Base-by-base conservation (phyloP, 1,140 invertebrate species). In the Aphidius gifuensis region DNA sequence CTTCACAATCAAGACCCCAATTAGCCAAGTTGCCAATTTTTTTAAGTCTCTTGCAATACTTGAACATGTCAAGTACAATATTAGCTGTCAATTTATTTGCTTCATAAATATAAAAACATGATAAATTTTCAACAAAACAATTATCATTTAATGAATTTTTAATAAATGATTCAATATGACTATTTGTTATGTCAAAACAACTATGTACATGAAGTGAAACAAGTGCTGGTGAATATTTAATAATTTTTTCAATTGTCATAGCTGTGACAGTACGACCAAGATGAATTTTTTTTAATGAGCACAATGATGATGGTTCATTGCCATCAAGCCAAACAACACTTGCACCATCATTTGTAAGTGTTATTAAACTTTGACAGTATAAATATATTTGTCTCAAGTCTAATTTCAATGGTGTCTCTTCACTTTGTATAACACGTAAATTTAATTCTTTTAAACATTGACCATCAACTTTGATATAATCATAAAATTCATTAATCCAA, bases 31-130 rank as follows among this genome's bases (percentile, higher is more conserved):
- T 83, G 0, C 82, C 82, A n/a, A 82, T 78, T 49, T 66, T 71
- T 53, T 69, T 68, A 2, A 83, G 64, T 56, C 73, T 73, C 42
- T 68, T 68, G 60, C 79, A 82, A 32, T 64, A 69, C 54, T 76
- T 73, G 32, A 82, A 64, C 63, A 82, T 72, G 9, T 70, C 71
- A 3, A 79, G 64, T 5, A 82, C 70, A 5, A 75, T 75, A 5
- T 68, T 63, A n/a, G 72, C 73, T 0, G 78, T 76, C 9, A 81
- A 72, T 46, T 76, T 73, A 45, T 72, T 78, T 5, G 79, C 75
- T 55, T 83, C 76, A 46, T 82, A 80, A 39, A 83, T 75, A 50
- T 82, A 83, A 49, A 83, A 80, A 62, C 82, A 83, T 11, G 75
- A 72, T 11, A 83, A 66, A 54, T 79, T 75, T 49, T 71, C 67